Percentiles rank a stretch among this genome's conserved stretches.
These are phyloP conservation scores for Ceratina japonica DNA, from an alignment of 1,140 invertebrate genomes.

Conservation along the genomic window DNA sequence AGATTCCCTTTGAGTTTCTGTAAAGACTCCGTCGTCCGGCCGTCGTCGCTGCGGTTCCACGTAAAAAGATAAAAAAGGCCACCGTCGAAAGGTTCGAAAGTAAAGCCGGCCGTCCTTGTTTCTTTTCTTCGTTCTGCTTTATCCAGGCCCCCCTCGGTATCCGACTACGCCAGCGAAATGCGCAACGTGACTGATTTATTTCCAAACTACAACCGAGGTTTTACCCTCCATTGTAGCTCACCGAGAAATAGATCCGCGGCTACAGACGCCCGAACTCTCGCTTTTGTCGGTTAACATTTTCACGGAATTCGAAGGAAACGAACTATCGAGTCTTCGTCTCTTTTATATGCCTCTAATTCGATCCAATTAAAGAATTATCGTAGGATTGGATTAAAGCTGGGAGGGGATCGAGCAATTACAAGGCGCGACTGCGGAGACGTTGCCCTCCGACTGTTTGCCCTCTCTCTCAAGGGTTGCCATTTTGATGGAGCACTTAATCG, in stretches of 20 bases:
- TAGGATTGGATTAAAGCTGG: not conserved
- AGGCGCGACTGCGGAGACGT: conserved; percentile 3
- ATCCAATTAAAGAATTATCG: conserved; percentile 6
- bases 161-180: conserved; percentile 1
- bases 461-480: conserved; percentile 41
- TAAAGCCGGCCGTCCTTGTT: conserved; percentile 21
- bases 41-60: conserved; percentile 22
- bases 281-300: no score
- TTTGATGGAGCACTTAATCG: conserved; percentile 52
- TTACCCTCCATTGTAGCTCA: not conserved
- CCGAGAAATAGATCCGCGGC: not conserved
- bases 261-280: not conserved
- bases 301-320: no score
- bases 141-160: not conserved
- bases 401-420: conserved; percentile 27
- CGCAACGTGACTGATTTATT: conserved; percentile 39
- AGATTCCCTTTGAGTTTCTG: conserved; percentile 46
- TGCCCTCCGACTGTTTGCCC: conserved; percentile 42
- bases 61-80: conserved; percentile 21
- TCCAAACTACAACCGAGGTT: not conserved
- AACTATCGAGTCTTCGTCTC: no score
- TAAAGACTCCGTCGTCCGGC: not conserved
- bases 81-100: conserved; percentile 27
- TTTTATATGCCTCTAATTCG: not conserved
- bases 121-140: not conserved